A percentile compares a stretch with the other conserved stretches of the same genome.
These are phyloP conservation scores for Cyclopterus lumpus DNA, from an alignment of 2,797 vertebrate species.

Conservation along the genomic window DNA sequence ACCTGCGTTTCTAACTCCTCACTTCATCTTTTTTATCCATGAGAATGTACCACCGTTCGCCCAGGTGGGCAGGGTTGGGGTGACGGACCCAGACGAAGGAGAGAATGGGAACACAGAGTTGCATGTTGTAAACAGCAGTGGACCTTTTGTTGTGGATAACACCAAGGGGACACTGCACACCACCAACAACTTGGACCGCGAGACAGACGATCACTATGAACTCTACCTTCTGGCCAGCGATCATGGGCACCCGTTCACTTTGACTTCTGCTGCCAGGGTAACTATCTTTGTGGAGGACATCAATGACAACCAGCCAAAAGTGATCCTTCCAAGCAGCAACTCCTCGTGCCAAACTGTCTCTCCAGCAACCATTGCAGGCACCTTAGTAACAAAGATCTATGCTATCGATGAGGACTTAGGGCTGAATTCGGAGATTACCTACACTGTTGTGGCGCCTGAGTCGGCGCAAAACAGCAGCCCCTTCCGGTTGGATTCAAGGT, in stretches of 20 bases:
- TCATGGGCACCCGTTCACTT: constrained; percentile 71
- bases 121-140: constrained; percentile 72
- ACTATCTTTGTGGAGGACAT: constrained; percentile 85
- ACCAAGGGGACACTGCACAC: constrained; percentile 72
- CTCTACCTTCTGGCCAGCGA: constrained; percentile 81
- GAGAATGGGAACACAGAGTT: constrained; percentile 79
- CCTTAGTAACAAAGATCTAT: constrained; percentile 81
- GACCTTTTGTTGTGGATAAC: constrained; percentile 80
- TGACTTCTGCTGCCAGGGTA: constrained; percentile 80
- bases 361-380: constrained; percentile 71
- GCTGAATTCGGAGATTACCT: constrained; percentile 85
- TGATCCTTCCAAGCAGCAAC: constrained; percentile 85
- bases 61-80: constrained; percentile 78
- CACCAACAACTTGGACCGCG: constrained; percentile 79
- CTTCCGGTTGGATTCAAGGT: constrained; percentile 79
- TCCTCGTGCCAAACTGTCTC: constrained; percentile 82
- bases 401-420: constrained; percentile 84
- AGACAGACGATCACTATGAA: constrained; percentile 79
- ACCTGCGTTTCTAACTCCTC: constrained; percentile 79
- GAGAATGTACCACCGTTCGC: constrained; percentile 76
- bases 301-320: constrained; percentile 86
- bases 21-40: constrained; percentile 84
- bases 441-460: constrained; percentile 68
- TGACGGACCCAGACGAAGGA: constrained; percentile 81
- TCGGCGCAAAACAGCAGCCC: constrained; percentile 61